Percentiles rank a stretch among this genome's conserved stretches.
Conservation (phyloP, 2,113 vertebrate species). For the Plecotus auritus region DNA sequence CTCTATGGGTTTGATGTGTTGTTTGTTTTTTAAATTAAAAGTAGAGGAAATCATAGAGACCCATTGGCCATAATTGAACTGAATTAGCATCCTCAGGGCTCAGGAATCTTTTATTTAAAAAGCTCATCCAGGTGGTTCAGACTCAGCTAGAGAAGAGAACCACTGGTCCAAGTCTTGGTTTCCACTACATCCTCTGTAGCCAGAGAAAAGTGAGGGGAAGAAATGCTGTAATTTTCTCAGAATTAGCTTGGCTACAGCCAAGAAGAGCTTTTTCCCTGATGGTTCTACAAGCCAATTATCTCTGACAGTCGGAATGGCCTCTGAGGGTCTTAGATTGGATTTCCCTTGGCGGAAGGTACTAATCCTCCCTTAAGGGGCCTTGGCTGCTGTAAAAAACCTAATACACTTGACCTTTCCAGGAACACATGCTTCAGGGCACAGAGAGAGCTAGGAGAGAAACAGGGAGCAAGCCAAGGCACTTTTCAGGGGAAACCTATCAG, state of each 20-base stretch:
- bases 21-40: background rate
- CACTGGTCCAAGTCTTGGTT: background rate
- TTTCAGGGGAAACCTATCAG: background rate
- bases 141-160: background rate
- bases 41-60: background rate
- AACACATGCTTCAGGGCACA: background rate
- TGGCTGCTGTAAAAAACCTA: background rate
- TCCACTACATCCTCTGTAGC: background rate
- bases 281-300: background rate
- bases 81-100: background rate
- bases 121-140: background rate
- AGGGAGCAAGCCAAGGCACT: background rate
- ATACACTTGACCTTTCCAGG: background rate
- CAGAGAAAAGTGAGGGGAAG: background rate
- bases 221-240: background rate
- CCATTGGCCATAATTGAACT: background rate
- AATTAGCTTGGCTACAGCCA: background rate
- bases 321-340: background rate
- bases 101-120: background rate
- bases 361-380: background rate
- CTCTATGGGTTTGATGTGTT: background rate
- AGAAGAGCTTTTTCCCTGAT: background rate
- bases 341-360: background rate
- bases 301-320: background rate
- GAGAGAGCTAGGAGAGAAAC: background rate